A percentile compares a stretch with the other conserved stretches of the same genome.
These are phyloP conservation scores for Clupea harengus DNA, from an alignment of 2,113 vertebrate genomes.

Conservation along the genomic window DNA sequence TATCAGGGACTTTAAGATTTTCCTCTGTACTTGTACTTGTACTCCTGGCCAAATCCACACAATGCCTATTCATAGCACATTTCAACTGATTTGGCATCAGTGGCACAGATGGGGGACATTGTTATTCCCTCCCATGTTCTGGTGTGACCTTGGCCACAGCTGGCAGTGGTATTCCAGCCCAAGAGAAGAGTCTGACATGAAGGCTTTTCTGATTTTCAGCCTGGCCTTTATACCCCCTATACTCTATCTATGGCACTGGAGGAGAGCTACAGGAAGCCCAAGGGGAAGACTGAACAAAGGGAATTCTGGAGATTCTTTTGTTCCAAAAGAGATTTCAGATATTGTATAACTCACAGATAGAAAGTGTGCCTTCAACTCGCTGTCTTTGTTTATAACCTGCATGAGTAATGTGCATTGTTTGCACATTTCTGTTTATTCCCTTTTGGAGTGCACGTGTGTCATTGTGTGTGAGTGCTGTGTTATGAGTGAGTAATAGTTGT, in stretches of 20 bases:
- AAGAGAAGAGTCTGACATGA: not conserved
- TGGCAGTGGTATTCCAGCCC: not conserved
- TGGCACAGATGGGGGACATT: not conserved
- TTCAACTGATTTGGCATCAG: not conserved
- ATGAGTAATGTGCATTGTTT: too few species aligned
- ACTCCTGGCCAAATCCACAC: not conserved
- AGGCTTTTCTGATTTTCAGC: too few species aligned
- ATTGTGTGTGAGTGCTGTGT: not conserved
- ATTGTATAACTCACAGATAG: not conserved
- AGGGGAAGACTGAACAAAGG: not conserved
- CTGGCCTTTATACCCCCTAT: not conserved
- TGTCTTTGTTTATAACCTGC: too few species aligned
- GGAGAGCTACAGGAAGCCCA: not conserved
- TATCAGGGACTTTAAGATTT: not conserved
- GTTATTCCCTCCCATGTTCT: not conserved
- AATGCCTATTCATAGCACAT: not conserved
- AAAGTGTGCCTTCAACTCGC: too few species aligned
- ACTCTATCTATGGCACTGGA: not conserved
- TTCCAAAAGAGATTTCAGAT: not conserved
- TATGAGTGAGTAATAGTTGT: not conserved
- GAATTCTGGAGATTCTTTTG: not conserved
- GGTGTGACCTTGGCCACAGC: not conserved
- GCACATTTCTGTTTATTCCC: not conserved
- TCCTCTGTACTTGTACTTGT: not conserved
- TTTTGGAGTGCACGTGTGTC: not conserved